These are phyloP conservation scores for Tachina fera DNA, from an alignment of 2,888 invertebrate species.

Conservation along the genomic window DNA sequence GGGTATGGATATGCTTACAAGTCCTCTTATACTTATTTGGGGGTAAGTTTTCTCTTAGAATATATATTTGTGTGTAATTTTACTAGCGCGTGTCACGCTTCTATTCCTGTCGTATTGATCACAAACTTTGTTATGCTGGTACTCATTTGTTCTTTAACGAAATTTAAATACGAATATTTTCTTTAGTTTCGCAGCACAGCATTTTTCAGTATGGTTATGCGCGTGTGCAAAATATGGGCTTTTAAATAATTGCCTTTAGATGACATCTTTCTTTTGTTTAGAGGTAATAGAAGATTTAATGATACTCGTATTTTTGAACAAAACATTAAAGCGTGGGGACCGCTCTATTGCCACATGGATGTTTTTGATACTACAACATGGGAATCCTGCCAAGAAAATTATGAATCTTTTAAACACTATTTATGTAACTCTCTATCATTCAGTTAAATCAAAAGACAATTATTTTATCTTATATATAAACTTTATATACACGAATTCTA, in stretches of 20 bases:
- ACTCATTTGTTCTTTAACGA: conserved; percentile 29
- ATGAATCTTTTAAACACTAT: too few species aligned
- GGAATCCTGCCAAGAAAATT: too few species aligned
- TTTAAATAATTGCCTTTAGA: conserved; percentile 23
- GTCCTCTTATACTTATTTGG: neutral
- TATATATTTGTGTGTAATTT: conserved; percentile 55
- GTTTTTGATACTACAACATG: too few species aligned
- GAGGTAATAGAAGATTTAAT: too few species aligned
- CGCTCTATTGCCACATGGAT: too few species aligned
- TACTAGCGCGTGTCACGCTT: conserved; percentile 63
- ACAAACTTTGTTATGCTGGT: conserved; percentile 66
- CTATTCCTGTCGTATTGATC: conserved; percentile 44
- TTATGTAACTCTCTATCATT: too few species aligned
- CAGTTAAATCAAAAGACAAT: too few species aligned
- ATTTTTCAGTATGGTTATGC: conserved; percentile 23
- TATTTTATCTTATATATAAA: too few species aligned
- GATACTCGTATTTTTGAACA: too few species aligned
- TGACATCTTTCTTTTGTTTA: too few species aligned
- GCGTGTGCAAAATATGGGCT: conserved; percentile 50
- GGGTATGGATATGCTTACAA: neutral
- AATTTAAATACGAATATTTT: conserved; percentile 36
- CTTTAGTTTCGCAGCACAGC: conserved; percentile 3
- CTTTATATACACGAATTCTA: too few species aligned
- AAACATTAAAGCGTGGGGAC: too few species aligned
- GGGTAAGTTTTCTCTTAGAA: conserved; percentile 49